phyloP scores from a whole-genome alignment of 2,888 invertebrate species.

The Diabrotica balteata region DNA sequence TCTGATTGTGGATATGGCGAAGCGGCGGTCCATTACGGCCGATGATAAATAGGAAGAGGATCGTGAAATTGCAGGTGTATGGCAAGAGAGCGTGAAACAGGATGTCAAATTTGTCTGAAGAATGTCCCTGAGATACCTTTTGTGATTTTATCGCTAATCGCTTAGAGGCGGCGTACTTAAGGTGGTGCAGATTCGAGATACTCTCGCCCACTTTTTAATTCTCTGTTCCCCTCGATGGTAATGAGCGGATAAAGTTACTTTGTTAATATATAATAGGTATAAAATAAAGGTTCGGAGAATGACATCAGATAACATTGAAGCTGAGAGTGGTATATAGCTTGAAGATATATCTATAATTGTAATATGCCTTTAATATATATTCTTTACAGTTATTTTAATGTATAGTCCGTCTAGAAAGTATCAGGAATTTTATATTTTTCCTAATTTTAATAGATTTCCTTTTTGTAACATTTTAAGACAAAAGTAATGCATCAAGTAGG shows the following conservation, averaged over 20 bases:
- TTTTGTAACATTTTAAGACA: too few relatives aligned
- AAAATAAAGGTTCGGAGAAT: too few relatives aligned
- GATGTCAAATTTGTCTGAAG: constrained; percentile 36
- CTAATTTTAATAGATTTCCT: too few relatives aligned
- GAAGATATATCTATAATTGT: too few relatives aligned
- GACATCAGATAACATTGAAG: too few relatives aligned
- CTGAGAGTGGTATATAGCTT: too few relatives aligned
- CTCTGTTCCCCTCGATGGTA: background rate
- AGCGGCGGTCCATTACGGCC: constrained; percentile 22
- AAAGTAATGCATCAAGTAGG: too few relatives aligned
- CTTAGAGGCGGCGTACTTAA: constrained; percentile 3
- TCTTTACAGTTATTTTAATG: too few relatives aligned
- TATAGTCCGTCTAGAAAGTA: too few relatives aligned
- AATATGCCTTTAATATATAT: too few relatives aligned
- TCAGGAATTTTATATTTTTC: too few relatives aligned
- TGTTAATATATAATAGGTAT: too few relatives aligned
- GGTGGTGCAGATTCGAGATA: background rate
- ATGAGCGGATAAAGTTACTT: background rate
- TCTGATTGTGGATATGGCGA: background rate
- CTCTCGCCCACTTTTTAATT: background rate
- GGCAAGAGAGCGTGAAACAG: constrained; percentile 33
- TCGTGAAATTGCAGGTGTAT: constrained; percentile 34
- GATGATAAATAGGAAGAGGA: constrained; percentile 27
- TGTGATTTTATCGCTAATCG: constrained; percentile 24
- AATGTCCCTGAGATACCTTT: constrained; percentile 27